Base-by-base conservation (phyloP, 2,888 invertebrate genomes). In the Nysson spinosus region DNA sequence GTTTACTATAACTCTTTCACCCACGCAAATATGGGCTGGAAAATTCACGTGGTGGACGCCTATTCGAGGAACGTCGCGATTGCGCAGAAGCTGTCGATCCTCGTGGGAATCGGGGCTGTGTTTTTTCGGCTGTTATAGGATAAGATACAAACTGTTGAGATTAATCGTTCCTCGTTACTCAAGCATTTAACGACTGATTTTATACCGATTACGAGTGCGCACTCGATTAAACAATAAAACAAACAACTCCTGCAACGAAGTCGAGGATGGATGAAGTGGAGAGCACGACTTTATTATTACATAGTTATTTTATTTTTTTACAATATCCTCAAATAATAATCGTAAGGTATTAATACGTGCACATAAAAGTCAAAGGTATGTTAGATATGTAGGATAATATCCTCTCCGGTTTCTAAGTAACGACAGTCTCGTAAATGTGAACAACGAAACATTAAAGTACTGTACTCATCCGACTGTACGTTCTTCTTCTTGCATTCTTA, bases 1-100 rank as follows among this genome's bases (percentile, higher is more conserved):
- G 95, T 98, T 16, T 98, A 97, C 88, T 96, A 96, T 86, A 94
- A 98, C 89, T 96, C 96, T 61, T 97, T 95, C 88, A 95, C 96
- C 2, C 96, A 96, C 80, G 91, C 94, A 19, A 96, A 97, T 88
- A 97, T 98, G 96, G 98, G 98, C 64, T 97, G 96, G 90, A 95
- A 95, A 87, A 96, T 98, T 83, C 93, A 94, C 87, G 91, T 98
- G 17, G 93, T 97, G 51, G 97, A 98, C 87, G 93, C 91, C 51
- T 93, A 92, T 83, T 88, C 88, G 37, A 89, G 77, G 49, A 82
- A 65, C 42, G 28, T 26, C 14, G 80, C 80, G 5, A 50, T 71
- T 22, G 26, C 52, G 11, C 34, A 50, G 20, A 66, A 63, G 12
- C 52, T 75, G n/a, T 77, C 73, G 17, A 57, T 68, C 28, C 47